Percentiles rank a stretch among this genome's conserved stretches.
These are phyloP conservation scores for Acrossocheilus fasciatus DNA, from an alignment of 2,797 vertebrate species.

Conservation along the genomic window DNA sequence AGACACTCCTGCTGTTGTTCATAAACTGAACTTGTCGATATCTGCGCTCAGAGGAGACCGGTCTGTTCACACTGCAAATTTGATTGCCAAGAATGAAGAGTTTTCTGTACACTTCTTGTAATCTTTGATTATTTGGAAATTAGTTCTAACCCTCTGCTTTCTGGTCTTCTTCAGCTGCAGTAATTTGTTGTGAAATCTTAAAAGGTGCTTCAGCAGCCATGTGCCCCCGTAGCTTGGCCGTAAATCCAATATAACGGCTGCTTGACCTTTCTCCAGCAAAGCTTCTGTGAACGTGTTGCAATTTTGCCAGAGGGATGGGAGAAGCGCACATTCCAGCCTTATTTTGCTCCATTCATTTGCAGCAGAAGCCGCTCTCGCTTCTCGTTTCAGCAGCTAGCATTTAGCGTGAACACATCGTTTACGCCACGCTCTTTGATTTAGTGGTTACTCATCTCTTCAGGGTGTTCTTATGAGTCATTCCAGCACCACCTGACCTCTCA, in stretches of 20 bases:
- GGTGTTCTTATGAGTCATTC: conserved; percentile 44
- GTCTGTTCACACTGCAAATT: background rate
- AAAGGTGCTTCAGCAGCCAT: background rate
- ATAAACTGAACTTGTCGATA: conserved; percentile 20
- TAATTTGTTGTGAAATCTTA: conserved; percentile 21
- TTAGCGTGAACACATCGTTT: background rate
- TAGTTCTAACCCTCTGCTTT: background rate
- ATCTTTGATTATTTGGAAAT: conserved; percentile 2
- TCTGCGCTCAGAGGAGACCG: background rate
- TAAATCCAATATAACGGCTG: conserved; percentile 13
- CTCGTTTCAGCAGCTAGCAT: background rate
- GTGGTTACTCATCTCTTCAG: conserved; percentile 41
- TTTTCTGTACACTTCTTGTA: background rate
- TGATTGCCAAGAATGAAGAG: background rate
- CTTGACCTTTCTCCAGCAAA: conserved; percentile 46
- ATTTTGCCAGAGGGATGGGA: conserved; percentile 33
- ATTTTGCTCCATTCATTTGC: conserved; percentile 22
- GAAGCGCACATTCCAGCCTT: conserved; percentile 13
- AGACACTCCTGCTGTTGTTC: conserved; percentile 29
- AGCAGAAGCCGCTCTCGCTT: background rate
- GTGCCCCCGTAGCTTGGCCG: background rate
- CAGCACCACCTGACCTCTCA: conserved; percentile 47
- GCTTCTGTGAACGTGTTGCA: conserved; percentile 4
- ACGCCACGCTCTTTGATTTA: conserved; percentile 18
- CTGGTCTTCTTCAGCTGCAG: conserved; percentile 1